Evolutionary conservation across 2,113 vertebrate species (phyloP), one percentile per base, ranked within the genome.

Genomic region (Cygnus buccinator): DNA sequence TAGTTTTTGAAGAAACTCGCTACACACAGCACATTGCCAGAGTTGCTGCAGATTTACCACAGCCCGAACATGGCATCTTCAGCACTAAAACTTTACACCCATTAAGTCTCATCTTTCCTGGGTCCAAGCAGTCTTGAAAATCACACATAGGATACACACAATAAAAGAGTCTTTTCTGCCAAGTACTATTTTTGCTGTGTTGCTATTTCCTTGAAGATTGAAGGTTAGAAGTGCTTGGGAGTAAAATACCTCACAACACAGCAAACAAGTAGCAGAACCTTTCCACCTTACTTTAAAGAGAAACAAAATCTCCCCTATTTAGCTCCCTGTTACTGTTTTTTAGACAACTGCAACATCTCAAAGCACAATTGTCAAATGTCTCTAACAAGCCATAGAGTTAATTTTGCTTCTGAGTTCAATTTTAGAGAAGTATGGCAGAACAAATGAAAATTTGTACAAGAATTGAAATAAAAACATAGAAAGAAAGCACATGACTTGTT

Each of bases 401-500:
- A 89, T 78, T 94, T 89, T 90, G 43, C 61, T 94, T 80, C 68
- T 28, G 22, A 77, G 39, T 58, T 95, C 83, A 39, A 13, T 55
- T 66, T 52, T 54, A 57, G 35, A 89, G 33, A 80, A 90, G 20
- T 2, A 19, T 33, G 19, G 44, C 73, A 90, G 76, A 94, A 90
- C 43, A 96, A 94, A 80, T 43, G 19, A 91, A 91, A 85, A 57
- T 28, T 50, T 1, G 7, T 41, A 46, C 52, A 63, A 78, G 90
- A 89, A 52, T 43, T 55, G 59, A 92, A 90, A 75, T 13, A 62
- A 71, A 78, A 82, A 57, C 9, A 22, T 23, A 61, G 29, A 25
- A 77, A 87, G 62, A 44, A 67, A 26, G 26, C 29, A 88, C 83
- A 72, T 67, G 1, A 67, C 46, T 75, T 86, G 66, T 19, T 81